Evolutionary conservation across 2,113 vertebrate genomes (phyloP), one percentile per base, ranked within the genome.

Genomic region (Gavia stellata): DNA sequence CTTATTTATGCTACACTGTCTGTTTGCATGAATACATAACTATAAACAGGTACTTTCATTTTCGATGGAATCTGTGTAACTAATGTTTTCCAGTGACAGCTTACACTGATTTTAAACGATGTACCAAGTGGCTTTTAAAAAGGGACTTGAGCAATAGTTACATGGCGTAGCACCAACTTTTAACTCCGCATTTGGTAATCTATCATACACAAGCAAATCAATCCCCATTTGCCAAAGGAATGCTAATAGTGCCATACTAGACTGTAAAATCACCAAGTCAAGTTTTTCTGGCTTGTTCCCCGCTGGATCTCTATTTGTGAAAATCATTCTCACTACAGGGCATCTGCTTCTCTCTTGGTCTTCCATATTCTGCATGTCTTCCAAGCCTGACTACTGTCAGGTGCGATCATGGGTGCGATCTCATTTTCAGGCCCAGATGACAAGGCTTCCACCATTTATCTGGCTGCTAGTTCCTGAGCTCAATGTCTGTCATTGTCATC

Each of bases 1-100:
- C 92, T 96, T 91, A 93, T 93, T 96, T 95, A 92, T 95, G 53
- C 55, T 82, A 44, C 53, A 44, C 81, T 93, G 59, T 94, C 93
- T 97, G 67, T 86, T 87, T 97, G 83, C 82, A 88, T 96, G 89
- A 97, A 81, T 66, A 80, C 84, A 66, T 97, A 88, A 96, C 90
- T 96, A 79, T 96, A 97, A 98, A 97, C 61, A 92, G 73, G 14
- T 77, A 95, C 90, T 97, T 95, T 92, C 59, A 34, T 97, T 97
- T 97, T 92, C 13, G 5, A 1, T 96, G 86, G 92, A 96, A 96
- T 81, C 75, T 10, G 0, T 84, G 83, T 85, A 95, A 96, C 94
- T 94, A 96, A 94, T 50, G 79, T 90, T 94, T 97, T 87, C 94
- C 90, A 84, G 79, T 92, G 92, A 85, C n/a, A 3, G 2, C 71